Percentiles rank a stretch among this genome's conserved stretches.
phyloP scores from a whole-genome alignment of 2,797 vertebrate species.

The Macrochelys suwanniensis region DNA sequence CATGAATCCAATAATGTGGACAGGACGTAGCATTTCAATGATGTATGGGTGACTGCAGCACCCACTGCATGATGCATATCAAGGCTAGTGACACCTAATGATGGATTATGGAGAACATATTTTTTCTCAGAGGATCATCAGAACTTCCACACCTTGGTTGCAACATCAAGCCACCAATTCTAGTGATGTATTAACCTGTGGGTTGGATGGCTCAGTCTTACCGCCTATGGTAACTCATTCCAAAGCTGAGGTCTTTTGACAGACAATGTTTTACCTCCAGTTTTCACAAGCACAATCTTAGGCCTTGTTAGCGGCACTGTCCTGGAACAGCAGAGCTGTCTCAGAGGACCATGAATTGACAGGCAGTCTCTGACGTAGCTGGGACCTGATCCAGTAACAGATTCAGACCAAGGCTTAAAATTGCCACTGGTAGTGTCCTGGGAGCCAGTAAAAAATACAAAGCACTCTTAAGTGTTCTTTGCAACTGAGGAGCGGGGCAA shows the following conservation, averaged over 20 bases:
- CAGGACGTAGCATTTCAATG: background rate
- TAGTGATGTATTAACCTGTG: background rate
- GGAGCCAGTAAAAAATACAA: background rate
- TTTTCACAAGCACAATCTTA: background rate
- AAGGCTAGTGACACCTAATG: background rate
- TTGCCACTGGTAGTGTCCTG: background rate
- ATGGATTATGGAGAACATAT: background rate
- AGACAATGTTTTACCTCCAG: background rate
- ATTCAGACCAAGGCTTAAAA: background rate
- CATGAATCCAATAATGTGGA: background rate
- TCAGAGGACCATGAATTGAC: background rate
- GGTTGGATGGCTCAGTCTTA: background rate
- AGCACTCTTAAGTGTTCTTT: background rate
- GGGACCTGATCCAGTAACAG: background rate
- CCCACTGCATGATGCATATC: background rate
- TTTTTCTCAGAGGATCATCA: background rate
- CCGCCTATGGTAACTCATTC: background rate
- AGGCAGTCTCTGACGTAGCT: background rate
- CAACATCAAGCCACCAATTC: background rate
- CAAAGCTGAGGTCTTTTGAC: background rate
- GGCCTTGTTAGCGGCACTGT: background rate
- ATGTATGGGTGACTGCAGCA: background rate
- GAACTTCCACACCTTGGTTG: background rate
- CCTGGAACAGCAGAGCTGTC: background rate
- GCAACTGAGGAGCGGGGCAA: background rate